phyloP scores from a whole-genome alignment of 2,113 vertebrate species.

The Onychorhynchus coronatus region DNA sequence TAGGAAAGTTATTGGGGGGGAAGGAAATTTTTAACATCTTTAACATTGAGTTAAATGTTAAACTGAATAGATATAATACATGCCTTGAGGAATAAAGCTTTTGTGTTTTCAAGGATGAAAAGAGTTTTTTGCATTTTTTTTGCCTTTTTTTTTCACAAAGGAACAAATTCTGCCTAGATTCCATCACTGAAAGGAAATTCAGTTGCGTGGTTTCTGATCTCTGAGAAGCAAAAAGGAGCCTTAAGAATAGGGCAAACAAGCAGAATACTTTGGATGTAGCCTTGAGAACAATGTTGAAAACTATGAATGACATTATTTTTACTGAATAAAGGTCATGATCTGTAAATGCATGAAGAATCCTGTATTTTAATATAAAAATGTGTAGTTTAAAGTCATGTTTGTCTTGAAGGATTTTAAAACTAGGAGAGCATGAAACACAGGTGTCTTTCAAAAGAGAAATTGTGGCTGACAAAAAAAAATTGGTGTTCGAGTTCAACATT shows the following conservation, averaged over 20 bases:
- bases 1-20: neutral
- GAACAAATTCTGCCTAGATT: neutral
- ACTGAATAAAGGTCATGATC: neutral
- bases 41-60: neutral
- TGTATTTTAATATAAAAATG: neutral
- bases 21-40: neutral
- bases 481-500: neutral
- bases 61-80: neutral
- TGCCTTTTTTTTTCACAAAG: neutral
- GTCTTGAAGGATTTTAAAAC: neutral
- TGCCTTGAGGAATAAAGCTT: neutral
- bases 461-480: neutral
- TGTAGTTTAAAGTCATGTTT: neutral
- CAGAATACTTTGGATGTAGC: neutral
- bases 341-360: neutral
- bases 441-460: neutral
- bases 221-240: neutral
- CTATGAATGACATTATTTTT: neutral
- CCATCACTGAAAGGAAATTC: neutral
- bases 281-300: neutral
- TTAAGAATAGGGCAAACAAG: neutral
- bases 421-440: neutral
- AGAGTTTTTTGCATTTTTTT: neutral
- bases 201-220: neutral
- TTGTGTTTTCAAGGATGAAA: neutral